phyloP scores from a whole-genome alignment of 2,797 vertebrate genomes.

The Chelon auratus region DNA sequence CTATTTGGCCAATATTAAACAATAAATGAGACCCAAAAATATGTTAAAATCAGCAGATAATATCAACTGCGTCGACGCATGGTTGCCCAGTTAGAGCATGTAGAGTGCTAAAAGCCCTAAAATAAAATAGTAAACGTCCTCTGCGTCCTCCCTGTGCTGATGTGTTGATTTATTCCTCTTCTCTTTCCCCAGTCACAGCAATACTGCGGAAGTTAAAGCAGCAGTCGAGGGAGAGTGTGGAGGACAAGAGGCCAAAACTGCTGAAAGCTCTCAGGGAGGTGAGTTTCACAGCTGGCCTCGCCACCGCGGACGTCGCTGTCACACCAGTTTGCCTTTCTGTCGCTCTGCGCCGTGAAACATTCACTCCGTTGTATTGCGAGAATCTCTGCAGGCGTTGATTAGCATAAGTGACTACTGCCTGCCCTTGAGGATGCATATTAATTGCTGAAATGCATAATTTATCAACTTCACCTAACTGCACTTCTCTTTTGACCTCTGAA shows the following conservation, averaged over 20 bases:
- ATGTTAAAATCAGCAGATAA: background rate
- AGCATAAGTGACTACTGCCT: conserved; percentile 16
- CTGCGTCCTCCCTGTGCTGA: background rate
- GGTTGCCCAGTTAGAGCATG: no score
- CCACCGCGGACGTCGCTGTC: background rate
- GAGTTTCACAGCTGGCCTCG: conserved; percentile 44
- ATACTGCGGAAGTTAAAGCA: conserved; percentile 96
- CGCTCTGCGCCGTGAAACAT: background rate
- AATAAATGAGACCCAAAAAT: background rate
- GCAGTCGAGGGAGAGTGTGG: conserved; percentile 97
- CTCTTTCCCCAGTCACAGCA: conserved; percentile 88
- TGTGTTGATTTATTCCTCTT: background rate
- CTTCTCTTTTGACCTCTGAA: background rate
- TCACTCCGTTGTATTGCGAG: conserved; percentile 9
- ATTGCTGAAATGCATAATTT: conserved; percentile 18
- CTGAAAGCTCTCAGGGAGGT: conserved; percentile 97
- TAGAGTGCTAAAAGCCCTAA: background rate
- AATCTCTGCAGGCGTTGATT: conserved; percentile 31
- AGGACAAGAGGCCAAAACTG: conserved; percentile 95
- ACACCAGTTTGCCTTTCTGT: background rate
- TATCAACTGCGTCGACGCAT: background rate
- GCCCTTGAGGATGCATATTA: conserved; percentile 17
- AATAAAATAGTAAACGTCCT: background rate
- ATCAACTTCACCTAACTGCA: conserved; percentile 14
- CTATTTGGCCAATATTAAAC: background rate